Base-by-base conservation (phyloP, 2,113 vertebrate genomes). In the Drymodes brunneopygia region DNA sequence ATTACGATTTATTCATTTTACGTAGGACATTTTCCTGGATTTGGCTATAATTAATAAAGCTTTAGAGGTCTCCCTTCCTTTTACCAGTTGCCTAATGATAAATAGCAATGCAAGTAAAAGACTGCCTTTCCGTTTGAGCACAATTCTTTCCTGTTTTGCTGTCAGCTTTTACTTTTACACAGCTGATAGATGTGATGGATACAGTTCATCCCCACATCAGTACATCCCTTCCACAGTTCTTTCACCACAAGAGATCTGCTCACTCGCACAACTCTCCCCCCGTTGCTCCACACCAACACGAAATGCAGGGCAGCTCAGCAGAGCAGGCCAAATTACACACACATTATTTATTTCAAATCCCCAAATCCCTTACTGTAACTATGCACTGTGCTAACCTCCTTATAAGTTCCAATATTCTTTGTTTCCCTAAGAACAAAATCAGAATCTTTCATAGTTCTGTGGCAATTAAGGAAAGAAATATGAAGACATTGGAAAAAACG, bases 31-130 rank as follows among this genome's bases (percentile, higher is more conserved):
- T 90, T 94, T 88, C 72, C 56, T 93, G 86, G 88, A 93, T 94
- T 92, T 93, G 48, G 6, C 67, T 92, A 53, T 64, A 88, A 93
- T 86, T 95, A 92, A 80, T 93, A 94, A 86, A 93, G 81, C 64
- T 94, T 94, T 88, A 93, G 60, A 94, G 56, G 31, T n/a, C 40
- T 56, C 40, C 7, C 36, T 64, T 81, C 72, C 31, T 87, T 89
- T 84, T 77, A 77, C 67, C 20, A 58, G 65, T 83, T 84, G 64
- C 60, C 69, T 74, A 74, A 77, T 83, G 60, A 60, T 27, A 88
- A 93, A 94, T 20, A 74, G 36, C 28, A 86, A 78, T 11, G 23
- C 72, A 90, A 83, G 18, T 36, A 80, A 86, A 64, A 62, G 38
- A 48, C 35, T 40, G 64, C 47, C 51, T 83, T 92, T 91, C 24